Conservation (phyloP, 1,140 invertebrate genomes). For the Bombus fervidus region DNA sequence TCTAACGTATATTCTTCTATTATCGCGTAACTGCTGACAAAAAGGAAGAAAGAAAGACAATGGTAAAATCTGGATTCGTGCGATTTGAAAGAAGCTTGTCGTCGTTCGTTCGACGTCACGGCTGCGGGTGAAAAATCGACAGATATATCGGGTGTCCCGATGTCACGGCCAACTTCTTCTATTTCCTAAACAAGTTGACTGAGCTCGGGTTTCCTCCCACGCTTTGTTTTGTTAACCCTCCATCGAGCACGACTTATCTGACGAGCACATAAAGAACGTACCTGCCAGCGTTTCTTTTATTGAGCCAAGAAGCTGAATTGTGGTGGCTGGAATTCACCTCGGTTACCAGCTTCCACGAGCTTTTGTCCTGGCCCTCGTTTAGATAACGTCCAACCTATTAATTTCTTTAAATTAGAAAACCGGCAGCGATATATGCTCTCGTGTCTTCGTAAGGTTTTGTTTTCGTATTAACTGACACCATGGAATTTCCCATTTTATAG, state of each 20-base stretch:
- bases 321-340: not conserved
- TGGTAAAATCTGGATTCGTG: not conserved
- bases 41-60: not conserved
- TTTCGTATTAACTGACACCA: not conserved
- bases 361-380: constrained; percentile 5
- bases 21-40: not conserved
- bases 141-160: constrained; percentile 30
- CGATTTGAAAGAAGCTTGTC: not conserved
- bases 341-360: not conserved
- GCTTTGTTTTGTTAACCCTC: constrained; percentile 35
- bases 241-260: constrained; percentile 36
- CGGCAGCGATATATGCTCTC: not conserved
- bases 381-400: constrained; percentile 20
- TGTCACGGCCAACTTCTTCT: constrained; percentile 51
- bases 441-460: not conserved
- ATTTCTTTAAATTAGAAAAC: constrained; percentile 20
- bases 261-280: constrained; percentile 21
- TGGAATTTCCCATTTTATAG: not conserved
- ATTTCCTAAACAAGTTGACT: constrained; percentile 46
- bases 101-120: constrained; percentile 5
- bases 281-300: constrained; percentile 21
- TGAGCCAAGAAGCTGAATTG: constrained; percentile 25
- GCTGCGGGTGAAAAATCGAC: constrained; percentile 9
- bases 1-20: not conserved
- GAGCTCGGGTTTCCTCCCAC: constrained; percentile 8